phyloP scores from a whole-genome alignment of 2,888 invertebrate species.

The Hydroisotoma schaefferi region DNA sequence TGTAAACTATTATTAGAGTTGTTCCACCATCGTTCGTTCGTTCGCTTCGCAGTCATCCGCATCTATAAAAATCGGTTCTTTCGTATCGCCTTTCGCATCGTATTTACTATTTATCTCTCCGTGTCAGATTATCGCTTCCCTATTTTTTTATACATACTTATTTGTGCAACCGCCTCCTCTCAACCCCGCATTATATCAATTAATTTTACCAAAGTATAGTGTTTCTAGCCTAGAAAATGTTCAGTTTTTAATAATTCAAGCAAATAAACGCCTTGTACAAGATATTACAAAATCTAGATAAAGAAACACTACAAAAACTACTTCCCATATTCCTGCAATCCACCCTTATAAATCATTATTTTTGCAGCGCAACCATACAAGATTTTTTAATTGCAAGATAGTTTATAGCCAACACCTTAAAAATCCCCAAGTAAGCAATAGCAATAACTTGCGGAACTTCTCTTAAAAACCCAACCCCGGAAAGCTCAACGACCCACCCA shows the following conservation, averaged over 20 bases:
- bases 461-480: neutral
- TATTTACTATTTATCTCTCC: neutral
- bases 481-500: conserved; percentile 14
- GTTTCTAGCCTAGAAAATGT: too few relatives aligned
- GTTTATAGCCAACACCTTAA: neutral
- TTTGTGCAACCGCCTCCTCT: too few relatives aligned
- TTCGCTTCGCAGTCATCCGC: too few relatives aligned
- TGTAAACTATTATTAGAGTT: too few relatives aligned
- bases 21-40: too few relatives aligned
- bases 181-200: too few relatives aligned
- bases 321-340: neutral
- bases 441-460: neutral
- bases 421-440: neutral
- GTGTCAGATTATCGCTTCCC: neutral
- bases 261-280: too few relatives aligned
- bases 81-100: neutral
- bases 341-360: neutral
- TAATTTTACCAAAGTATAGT: too few relatives aligned
- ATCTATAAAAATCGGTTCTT: neutral
- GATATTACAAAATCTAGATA: too few relatives aligned
- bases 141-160: too few relatives aligned
- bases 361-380: neutral
- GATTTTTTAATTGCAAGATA: neutral
- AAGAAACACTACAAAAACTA: too few relatives aligned
- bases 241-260: too few relatives aligned